phyloP scores from a whole-genome alignment of 23 tunicate genomes.

The Ciona savignyi region DNA sequence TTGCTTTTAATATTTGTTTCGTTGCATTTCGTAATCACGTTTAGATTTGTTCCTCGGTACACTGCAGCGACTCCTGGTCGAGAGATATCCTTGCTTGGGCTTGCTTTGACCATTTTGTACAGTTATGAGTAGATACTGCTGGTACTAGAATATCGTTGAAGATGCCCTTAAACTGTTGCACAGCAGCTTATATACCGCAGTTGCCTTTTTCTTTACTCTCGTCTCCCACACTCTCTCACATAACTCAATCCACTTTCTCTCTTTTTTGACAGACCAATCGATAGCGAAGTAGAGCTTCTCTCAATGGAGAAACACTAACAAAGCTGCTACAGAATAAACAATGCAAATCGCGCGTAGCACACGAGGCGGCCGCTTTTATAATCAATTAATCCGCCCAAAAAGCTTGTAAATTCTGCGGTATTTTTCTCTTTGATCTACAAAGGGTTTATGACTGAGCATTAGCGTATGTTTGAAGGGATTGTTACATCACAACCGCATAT shows the following conservation, averaged over 20 bases:
- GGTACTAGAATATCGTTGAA: background rate
- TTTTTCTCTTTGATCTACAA: background rate
- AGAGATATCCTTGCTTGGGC: slow-evolving; percentile 9
- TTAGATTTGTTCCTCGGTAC: background rate
- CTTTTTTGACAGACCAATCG: background rate
- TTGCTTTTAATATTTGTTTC: background rate
- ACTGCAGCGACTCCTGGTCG: slow-evolving; percentile 1
- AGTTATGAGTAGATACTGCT: background rate
- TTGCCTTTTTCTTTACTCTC: background rate
- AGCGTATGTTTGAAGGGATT: no score
- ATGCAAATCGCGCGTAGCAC: background rate
- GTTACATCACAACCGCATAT: no score
- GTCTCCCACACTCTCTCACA: background rate
- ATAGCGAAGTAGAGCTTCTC: background rate
- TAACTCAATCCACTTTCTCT: background rate
- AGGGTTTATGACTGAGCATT: no score
- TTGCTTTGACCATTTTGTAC: slow-evolving; percentile 37
- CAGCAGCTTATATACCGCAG: background rate
- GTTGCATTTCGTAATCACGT: background rate
- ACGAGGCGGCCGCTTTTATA: slow-evolving; percentile 1
- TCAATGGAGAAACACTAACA: background rate
- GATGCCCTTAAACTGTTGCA: no score
- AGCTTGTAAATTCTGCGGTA: slow-evolving; percentile 25
- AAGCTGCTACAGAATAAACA: background rate
- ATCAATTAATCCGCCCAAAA: slow-evolving; percentile 12